Evolutionary conservation across 1,140 invertebrate genomes (phyloP).

Genomic region (Drosophila equinoxialis): DNA sequence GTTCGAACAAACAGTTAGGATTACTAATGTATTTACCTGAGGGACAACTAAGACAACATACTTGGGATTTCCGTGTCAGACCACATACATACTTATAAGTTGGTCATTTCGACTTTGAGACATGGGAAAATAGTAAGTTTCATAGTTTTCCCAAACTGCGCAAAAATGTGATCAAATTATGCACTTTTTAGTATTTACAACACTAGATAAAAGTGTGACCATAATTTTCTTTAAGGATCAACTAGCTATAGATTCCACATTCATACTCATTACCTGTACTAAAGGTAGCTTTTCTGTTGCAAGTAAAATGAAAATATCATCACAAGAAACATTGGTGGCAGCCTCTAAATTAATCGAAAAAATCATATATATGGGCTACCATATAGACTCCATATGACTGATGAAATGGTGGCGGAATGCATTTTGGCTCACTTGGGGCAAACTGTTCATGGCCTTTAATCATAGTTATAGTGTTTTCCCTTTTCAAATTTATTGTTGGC

Average conservation of each 20-base stretch:
- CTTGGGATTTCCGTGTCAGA: too few species aligned
- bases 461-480: neutral
- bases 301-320: neutral
- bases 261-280: too few species aligned
- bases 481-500: neutral
- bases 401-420: constrained; percentile 11
- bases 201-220: neutral
- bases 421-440: too few species aligned
- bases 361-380: neutral
- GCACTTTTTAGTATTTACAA: neutral
- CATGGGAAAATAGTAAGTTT: neutral
- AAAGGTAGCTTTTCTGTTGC: too few species aligned
- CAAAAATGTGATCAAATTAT: neutral
- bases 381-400: constrained; percentile 15
- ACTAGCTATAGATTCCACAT: too few species aligned
- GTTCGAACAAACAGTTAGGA: neutral
- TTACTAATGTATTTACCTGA: constrained; percentile 3
- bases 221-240: neutral
- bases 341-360: neutral
- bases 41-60: too few species aligned
- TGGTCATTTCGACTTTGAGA: neutral
- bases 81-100: too few species aligned
- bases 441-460: neutral
- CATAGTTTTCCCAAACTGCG: neutral
- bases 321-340: neutral